Evolutionary conservation across 92 coral and sea anemone species (phyloP), one percentile per base, ranked within the genome.

Genomic region (Blastomussa wellsi): DNA sequence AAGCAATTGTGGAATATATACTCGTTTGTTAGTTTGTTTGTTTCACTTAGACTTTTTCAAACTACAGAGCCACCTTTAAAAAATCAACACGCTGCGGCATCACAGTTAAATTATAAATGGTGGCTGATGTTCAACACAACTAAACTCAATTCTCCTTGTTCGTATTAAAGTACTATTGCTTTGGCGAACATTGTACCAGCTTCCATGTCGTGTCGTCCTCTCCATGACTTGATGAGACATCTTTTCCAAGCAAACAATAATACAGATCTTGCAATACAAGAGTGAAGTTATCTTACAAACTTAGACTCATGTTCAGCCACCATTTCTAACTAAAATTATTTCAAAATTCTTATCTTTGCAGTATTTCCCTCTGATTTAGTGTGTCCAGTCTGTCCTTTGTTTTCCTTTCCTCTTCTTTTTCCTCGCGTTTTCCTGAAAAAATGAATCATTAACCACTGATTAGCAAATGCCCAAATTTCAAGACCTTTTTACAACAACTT

Each of bases 331-430:
- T 29, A 28, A 12, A 67, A 67, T 67, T 57, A 24, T 57, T 57
- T 57, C 24, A 67, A 67, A 67, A 24, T 67, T 32, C 72, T 67
- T 32, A 67, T 67, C 72, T 57, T 57, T 57, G 65, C 24, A 57
- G 65, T 57, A 57, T 57, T 57, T 22, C 28, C 64, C 5, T 57
- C 20, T 20, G 5, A 66, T 66, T 64, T 1, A 28, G 70, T 64
- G 70, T 26, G 26, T 7, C 70, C 70, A 7, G 60, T 53, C 28
- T 66, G 72, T 66, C 38, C 20, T 66, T 26, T 66, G 9, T 5
- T 6, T 7, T 31, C 36, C 20, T 66, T 66, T n/a, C 68, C 38
- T 13, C n/a, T 29, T 64, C 33, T 15, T 29, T 11, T n/a, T 13
- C n/a, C n/a, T n/a, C 5, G 0, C 29, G 1, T 20, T 9, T 28